phyloP scores from a whole-genome alignment of 2,888 invertebrate genomes.

The Ceramica pisi region DNA sequence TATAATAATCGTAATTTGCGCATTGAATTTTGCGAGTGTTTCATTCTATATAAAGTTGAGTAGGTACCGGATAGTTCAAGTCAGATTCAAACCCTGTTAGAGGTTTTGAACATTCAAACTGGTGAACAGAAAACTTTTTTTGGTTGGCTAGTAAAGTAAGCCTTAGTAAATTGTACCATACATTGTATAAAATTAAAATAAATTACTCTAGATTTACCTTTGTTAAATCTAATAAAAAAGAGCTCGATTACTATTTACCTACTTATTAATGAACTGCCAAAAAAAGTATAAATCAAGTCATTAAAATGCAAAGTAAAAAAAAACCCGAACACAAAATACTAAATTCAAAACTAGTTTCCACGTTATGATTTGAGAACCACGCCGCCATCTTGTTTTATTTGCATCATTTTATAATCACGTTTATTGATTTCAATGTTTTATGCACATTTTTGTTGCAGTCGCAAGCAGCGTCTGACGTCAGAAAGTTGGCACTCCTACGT shows the following conservation, averaged over 20 bases:
- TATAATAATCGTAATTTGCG: too few relatives aligned
- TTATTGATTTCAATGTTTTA: constrained; percentile 2
- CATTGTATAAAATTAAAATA: too few relatives aligned
- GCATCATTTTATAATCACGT: constrained; percentile 20
- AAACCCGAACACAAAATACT: constrained; percentile 16
- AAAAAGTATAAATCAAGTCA: not conserved
- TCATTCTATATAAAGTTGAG: too few relatives aligned
- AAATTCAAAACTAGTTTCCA: constrained; percentile 23
- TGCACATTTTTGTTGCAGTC: not conserved
- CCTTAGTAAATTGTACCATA: too few relatives aligned
- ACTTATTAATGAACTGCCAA: not conserved
- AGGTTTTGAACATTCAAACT: too few relatives aligned
- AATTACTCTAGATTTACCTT: too few relatives aligned
- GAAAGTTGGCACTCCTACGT: constrained; percentile 4
- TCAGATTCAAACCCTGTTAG: too few relatives aligned
- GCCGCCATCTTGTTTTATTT: constrained; percentile 22
- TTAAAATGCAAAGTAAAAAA: constrained; percentile 10
- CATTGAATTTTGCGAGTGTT: too few relatives aligned
- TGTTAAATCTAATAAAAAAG: too few relatives aligned
- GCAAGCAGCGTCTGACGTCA: constrained; percentile 43
- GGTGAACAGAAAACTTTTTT: too few relatives aligned
- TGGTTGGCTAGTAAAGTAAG: too few relatives aligned
- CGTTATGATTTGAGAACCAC: not conserved
- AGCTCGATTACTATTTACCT: not conserved
- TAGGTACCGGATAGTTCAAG: too few relatives aligned